Percentiles rank a stretch among this genome's conserved stretches.
phyloP scores from a whole-genome alignment of 2,888 invertebrate genomes.

The Campoplex nolae region DNA sequence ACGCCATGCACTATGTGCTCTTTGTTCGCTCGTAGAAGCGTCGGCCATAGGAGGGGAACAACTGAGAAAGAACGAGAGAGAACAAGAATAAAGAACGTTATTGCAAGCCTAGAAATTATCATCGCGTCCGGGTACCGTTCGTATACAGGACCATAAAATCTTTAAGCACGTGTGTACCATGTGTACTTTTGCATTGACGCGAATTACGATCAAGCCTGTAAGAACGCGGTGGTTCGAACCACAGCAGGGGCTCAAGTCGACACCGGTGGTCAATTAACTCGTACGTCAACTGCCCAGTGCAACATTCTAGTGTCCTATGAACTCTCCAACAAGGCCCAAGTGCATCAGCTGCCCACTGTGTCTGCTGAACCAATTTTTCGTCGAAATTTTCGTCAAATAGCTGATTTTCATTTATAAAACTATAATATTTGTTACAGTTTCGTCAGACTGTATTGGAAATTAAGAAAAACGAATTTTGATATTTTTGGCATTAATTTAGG shows the following conservation, averaged over 20 bases:
- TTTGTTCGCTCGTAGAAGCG: slow-evolving; percentile 72
- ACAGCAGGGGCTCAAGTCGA: background rate
- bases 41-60: slow-evolving; percentile 43
- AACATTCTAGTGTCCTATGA: background rate
- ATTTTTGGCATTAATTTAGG: too few relatives aligned
- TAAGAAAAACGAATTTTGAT: background rate
- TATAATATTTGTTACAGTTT: background rate
- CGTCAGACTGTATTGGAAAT: background rate
- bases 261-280: background rate
- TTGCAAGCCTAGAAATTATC: slow-evolving; percentile 74
- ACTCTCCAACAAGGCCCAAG: background rate
- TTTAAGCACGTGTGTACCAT: slow-evolving; percentile 62
- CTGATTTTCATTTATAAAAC: background rate
- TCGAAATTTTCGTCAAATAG: background rate
- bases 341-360: background rate
- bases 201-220: slow-evolving; percentile 13
- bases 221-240: background rate
- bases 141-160: slow-evolving; percentile 65
- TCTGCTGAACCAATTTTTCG: background rate
- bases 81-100: slow-evolving; percentile 44
- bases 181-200: slow-evolving; percentile 51
- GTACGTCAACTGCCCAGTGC: background rate
- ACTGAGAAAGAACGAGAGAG: slow-evolving; percentile 48
- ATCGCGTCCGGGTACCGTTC: slow-evolving; percentile 71
- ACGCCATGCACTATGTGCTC: slow-evolving; percentile 73